Evolutionary conservation across 1,140 invertebrate genomes (phyloP).

Genomic region (Drosophila equinoxialis): DNA sequence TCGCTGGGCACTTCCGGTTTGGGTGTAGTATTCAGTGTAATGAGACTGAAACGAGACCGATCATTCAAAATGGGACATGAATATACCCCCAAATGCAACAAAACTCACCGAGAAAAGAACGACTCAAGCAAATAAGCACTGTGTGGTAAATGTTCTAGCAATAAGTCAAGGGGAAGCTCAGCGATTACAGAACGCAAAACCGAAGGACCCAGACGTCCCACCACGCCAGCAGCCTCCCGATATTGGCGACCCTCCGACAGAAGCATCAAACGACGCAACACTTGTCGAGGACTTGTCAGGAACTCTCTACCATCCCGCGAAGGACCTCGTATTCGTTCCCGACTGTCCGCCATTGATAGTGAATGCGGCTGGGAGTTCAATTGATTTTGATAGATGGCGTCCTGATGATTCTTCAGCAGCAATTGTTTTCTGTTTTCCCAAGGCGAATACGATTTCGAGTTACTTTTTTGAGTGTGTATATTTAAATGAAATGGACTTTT

Average conservation of each 20-base stretch:
- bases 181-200: slow-evolving; percentile 89
- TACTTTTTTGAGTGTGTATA: slow-evolving; percentile 22
- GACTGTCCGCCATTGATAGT: slow-evolving; percentile 84
- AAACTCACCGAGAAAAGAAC: slow-evolving; percentile 88
- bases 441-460: slow-evolving; percentile 13
- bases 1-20: slow-evolving; percentile 88
- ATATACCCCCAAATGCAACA: neutral
- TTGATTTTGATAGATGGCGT: slow-evolving; percentile 49
- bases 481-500: slow-evolving; percentile 51
- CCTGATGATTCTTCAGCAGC: slow-evolving; percentile 77
- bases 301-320: slow-evolving; percentile 84
- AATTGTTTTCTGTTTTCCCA: slow-evolving; percentile 66
- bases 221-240: slow-evolving; percentile 90
- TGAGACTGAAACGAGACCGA: slow-evolving; percentile 82
- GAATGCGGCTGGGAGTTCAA: slow-evolving; percentile 34
- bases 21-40: slow-evolving; percentile 85
- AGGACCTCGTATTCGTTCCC: slow-evolving; percentile 84
- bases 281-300: slow-evolving; percentile 89
- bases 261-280: slow-evolving; percentile 88
- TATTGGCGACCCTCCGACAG: slow-evolving; percentile 91
- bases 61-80: neutral
- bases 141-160: slow-evolving; percentile 94
- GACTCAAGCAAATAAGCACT: slow-evolving; percentile 93
- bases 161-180: slow-evolving; percentile 92
- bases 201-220: slow-evolving; percentile 88